These are phyloP conservation scores for Cosmia pyralina DNA, from an alignment of 2,888 invertebrate species.

Conservation along the genomic window DNA sequence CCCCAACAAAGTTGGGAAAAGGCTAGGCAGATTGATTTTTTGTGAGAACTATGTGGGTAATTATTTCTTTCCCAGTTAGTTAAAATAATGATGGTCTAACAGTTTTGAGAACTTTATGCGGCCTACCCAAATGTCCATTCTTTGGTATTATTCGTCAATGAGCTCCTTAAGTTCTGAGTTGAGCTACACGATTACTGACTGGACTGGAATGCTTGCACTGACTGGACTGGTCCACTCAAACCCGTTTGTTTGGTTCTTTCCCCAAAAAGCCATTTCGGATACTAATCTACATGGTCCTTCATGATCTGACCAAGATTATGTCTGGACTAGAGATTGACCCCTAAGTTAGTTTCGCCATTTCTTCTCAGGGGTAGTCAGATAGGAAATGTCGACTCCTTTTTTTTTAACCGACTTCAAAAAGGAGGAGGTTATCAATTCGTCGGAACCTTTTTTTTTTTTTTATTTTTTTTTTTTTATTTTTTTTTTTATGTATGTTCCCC, in stretches of 20 bases:
- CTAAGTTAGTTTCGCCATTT: background rate
- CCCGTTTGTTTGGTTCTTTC: background rate
- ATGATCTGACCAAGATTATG: background rate
- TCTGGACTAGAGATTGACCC: background rate
- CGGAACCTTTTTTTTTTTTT: too few species aligned
- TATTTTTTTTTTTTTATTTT: too few species aligned
- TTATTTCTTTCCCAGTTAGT: background rate
- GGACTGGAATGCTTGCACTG: background rate
- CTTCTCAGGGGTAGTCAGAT: background rate
- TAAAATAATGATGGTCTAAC: background rate
- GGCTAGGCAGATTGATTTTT: too few species aligned
- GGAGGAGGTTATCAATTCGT: too few species aligned
- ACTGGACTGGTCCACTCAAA: background rate
- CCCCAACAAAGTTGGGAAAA: too few species aligned
- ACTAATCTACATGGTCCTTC: background rate
- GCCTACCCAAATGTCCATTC: background rate
- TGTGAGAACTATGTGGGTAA: too few species aligned
- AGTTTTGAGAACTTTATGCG: background rate
- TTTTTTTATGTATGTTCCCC: too few species aligned
- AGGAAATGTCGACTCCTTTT: background rate
- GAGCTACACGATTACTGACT: background rate
- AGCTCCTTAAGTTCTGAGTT: background rate
- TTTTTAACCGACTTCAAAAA: too few species aligned
- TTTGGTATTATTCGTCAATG: background rate
- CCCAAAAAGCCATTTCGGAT: background rate